Base-by-base conservation (phyloP, 2,888 invertebrate genomes). In the Byasa hedistus region DNA sequence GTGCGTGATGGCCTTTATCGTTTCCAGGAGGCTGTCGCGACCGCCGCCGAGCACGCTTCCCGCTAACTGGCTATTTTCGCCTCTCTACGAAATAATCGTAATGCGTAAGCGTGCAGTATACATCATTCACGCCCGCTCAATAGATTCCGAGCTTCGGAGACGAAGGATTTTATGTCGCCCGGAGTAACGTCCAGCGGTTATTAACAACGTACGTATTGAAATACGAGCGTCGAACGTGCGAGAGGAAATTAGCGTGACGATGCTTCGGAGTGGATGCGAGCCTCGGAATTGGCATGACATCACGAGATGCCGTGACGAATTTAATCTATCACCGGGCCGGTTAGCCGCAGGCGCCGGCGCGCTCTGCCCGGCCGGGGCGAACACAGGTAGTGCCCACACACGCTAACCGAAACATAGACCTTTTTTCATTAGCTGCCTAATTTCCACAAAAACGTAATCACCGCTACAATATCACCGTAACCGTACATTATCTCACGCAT, bases 271-370 rank as follows among this genome's bases (percentile, higher is more conserved):
- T 77, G 78, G 81, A 79, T 76, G 79, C 79, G 79, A 80, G 22
- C 72, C 78, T 81, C 81, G 76, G 83, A 89, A 89, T 91, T 86
- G 88, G 89, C 91, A 86, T 90, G 89, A 89, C 90, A 89, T 86
- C 87, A 86, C 82, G 89, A 89, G 88, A 86, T 89, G 81, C 85
- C 90, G 90, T 89, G 87, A 85, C 91, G 83, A 89, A 91, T 91
- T 88, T 89, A 91, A 91, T 91, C 91, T 91, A 91, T 91, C 90
- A 91, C 91, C 87, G 82, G 70, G 72, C 72, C 39, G 76, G 72
- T 69, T 69, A 85, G 57, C 87, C 88, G 72, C 80, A 77, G 89
- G 89, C 90, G 91, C 88, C 89, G 87, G 79, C 76, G 73, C 73
- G 75, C 72, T 75, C 75, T 71, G 75, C 73, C 75, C 72, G 73